Evolutionary conservation across 2,797 vertebrate species (phyloP).

Genomic region (Rachycentron canadum): DNA sequence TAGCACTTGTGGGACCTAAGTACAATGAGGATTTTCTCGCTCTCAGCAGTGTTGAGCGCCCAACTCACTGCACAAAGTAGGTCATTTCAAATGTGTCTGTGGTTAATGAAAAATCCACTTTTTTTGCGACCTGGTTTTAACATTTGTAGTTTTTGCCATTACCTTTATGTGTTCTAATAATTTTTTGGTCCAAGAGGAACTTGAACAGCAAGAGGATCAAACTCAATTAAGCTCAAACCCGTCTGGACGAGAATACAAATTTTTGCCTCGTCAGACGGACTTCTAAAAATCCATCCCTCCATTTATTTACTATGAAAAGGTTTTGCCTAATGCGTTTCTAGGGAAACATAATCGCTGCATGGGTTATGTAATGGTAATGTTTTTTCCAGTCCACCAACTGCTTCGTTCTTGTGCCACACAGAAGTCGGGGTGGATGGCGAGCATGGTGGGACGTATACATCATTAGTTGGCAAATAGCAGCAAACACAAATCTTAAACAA

Average conservation of each 20-base stretch:
- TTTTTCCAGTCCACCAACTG: neutral
- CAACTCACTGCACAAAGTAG: neutral
- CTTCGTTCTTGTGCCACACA: neutral
- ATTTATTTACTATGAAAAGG: neutral
- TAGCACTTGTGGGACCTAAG: conserved; percentile 32
- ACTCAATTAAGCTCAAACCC: neutral
- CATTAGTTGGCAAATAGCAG: neutral
- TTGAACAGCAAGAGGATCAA: neutral
- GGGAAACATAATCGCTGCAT: neutral
- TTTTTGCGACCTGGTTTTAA: conserved; percentile 14
- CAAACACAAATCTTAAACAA: neutral
- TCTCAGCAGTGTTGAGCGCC: neutral
- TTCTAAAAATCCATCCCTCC: neutral
- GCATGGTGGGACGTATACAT: neutral
- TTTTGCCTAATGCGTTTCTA: neutral
- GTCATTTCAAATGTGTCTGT: neutral
- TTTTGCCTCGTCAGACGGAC: neutral
- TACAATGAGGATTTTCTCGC: conserved; percentile 30
- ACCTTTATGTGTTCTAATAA: neutral
- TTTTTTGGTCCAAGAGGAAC: neutral
- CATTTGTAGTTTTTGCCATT: neutral
- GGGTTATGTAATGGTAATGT: neutral
- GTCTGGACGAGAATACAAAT: neutral
- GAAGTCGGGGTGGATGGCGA: neutral
- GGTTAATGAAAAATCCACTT: neutral